Conservation (phyloP, 2,113 vertebrate species). For the Protobothrops mucrosquamatus region DNA sequence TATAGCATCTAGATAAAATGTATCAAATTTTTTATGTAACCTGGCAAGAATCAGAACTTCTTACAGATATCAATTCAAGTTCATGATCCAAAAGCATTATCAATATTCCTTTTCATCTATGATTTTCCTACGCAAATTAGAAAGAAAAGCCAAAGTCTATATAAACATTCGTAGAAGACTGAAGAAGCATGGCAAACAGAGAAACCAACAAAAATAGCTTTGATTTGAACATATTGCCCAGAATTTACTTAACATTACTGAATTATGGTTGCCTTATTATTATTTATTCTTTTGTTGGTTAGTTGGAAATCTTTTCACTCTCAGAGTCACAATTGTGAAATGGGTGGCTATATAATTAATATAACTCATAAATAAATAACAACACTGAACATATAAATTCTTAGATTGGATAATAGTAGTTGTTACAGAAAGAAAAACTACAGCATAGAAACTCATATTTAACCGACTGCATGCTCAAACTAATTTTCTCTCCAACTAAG, state of each 20-base stretch:
- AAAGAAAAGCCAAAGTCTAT: neutral
- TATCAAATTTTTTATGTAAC: neutral
- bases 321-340: neutral
- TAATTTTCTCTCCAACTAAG: neutral
- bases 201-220: neutral
- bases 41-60: neutral
- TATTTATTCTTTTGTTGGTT: neutral
- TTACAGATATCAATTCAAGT: neutral
- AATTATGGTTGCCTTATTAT: neutral
- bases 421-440: neutral
- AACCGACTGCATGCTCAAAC: neutral
- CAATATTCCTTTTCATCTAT: neutral
- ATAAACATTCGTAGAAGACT: neutral
- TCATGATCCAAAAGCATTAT: neutral
- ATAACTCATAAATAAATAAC: neutral
- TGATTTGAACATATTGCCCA: neutral
- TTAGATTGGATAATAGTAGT: neutral
- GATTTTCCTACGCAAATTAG: neutral
- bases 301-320: neutral
- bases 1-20: neutral
- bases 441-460: neutral
- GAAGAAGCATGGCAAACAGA: neutral
- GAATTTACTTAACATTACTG: neutral
- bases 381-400: neutral
- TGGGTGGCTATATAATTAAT: neutral